Evolutionary conservation across 2,888 invertebrate species (phyloP), one percentile per base, ranked within the genome.

Genomic region (Drosophila gaucha): DNA sequence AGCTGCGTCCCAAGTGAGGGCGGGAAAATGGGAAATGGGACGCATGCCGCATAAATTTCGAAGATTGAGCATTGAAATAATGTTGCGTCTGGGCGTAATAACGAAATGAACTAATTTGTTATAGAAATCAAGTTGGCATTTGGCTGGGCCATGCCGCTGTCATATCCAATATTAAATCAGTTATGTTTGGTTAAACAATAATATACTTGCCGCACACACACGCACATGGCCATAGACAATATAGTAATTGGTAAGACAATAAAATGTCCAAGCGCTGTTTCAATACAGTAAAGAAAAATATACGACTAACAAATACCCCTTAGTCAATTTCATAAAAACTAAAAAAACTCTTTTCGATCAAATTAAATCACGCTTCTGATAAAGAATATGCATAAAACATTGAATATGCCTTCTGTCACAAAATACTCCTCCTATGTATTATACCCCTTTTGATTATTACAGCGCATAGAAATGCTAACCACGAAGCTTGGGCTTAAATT

Each of bases 81-180:
- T 67, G 57, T 55, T 63, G 75, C 41, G 46, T 63, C 63, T 52
- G 55, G 56, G 52, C 56, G 54, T 67, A 77, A 72, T 72, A 79
- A 74, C 67, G 47, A 66, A 75, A 80, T 75, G 67, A 83, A 75
- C 80, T 78, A 83, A 80, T 83, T 83, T 78, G 67, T 70, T 59
- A 60, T 49, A 58, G 83, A 78, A 80, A 80, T 79, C 78, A 80
- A 78, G 72, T 75, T 80, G 67, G 56, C 73, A 65, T 65, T 78
- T 59, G 57, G 12, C 51, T 39, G 31, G 55, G 68, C 59, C 60
- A 67, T 70, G 65, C 31, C 63, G 51, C 58, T 54, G 69, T 67
- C 66, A 59, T 79, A 79, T 71, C 66, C 66, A 74, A 79, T 76
- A 79, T 82, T 68, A 76, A 79, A 82, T 79, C 76, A 79, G 79